Conservation (phyloP, 1,140 invertebrate species). For the Ctenoplectra terminalis region DNA sequence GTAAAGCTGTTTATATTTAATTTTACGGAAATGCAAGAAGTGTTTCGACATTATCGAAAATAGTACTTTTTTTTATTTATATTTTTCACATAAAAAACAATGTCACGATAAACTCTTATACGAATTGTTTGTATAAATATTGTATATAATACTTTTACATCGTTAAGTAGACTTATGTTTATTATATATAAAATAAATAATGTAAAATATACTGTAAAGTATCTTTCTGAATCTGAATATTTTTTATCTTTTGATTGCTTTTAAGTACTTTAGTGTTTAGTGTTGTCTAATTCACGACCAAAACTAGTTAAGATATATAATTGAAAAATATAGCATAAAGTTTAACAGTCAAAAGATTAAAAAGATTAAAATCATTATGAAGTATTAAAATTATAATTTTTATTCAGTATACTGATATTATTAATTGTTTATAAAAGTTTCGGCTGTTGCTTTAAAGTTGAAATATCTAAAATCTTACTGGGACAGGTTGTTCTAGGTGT, state of each 20-base stretch:
- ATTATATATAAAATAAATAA: slow-evolving; percentile 29
- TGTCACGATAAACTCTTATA: not conserved
- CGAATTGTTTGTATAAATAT: slow-evolving; percentile 21
- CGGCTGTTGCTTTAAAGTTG: slow-evolving; percentile 86
- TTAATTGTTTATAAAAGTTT: slow-evolving; percentile 83
- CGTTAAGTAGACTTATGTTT: slow-evolving; percentile 8
- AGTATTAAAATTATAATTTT: not conserved
- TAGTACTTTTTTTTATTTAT: not conserved
- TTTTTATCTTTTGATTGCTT: not conserved
- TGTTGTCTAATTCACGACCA: not conserved
- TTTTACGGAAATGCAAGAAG: not conserved
- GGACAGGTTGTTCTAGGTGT: slow-evolving; percentile 75
- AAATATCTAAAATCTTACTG: slow-evolving; percentile 86
- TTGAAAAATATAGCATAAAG: not conserved
- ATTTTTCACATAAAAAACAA: not conserved
- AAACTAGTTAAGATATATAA: not conserved
- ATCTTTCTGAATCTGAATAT: not conserved
- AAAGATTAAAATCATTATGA: not conserved
- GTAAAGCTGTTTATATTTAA: not conserved
- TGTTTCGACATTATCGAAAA: not conserved
- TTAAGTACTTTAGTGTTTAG: not conserved
- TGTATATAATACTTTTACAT: slow-evolving; percentile 26
- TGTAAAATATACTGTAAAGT: slow-evolving; percentile 12
- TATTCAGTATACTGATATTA: not conserved
- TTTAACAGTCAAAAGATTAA: not conserved